Evolutionary conservation across 2,113 vertebrate genomes (phyloP).

Genomic region (Grallaria varia): DNA sequence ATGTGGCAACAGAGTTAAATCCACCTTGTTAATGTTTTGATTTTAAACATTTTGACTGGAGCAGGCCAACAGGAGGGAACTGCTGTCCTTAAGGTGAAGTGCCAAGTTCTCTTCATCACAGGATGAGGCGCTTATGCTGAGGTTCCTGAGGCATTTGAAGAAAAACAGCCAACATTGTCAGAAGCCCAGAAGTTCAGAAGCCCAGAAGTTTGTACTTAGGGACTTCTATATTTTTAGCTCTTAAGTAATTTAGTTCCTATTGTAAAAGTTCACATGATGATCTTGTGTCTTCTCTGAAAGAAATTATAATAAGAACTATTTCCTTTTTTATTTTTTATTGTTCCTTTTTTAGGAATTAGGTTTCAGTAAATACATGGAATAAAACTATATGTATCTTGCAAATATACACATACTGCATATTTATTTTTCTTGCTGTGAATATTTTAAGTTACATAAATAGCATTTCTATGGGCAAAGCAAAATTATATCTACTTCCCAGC

Average conservation of each 20-base stretch:
- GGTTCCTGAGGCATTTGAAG: conserved; percentile 21
- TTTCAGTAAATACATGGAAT: neutral
- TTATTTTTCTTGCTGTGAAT: neutral
- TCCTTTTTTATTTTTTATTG: neutral
- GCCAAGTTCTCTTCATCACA: neutral
- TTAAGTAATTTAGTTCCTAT: conserved; percentile 32
- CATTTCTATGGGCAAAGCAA: neutral
- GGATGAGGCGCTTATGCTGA: neutral
- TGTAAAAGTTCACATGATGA: conserved; percentile 34
- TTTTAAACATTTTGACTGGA: neutral
- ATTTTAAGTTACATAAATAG: neutral
- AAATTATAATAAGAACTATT: neutral
- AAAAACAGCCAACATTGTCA: conserved; percentile 21
- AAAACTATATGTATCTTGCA: neutral
- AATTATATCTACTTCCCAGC: neutral
- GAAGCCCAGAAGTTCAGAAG: neutral
- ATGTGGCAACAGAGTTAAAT: neutral
- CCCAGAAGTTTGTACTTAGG: neutral
- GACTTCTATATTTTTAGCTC: conserved; percentile 45
- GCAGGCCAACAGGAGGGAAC: neutral
- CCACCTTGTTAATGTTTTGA: neutral
- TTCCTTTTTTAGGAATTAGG: neutral
- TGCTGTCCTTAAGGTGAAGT: neutral
- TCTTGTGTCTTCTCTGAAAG: conserved; percentile 28
- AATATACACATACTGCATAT: neutral